These are phyloP conservation scores for Meriones unguiculatus DNA, from an alignment of 2,113 vertebrate species.

Conservation along the genomic window DNA sequence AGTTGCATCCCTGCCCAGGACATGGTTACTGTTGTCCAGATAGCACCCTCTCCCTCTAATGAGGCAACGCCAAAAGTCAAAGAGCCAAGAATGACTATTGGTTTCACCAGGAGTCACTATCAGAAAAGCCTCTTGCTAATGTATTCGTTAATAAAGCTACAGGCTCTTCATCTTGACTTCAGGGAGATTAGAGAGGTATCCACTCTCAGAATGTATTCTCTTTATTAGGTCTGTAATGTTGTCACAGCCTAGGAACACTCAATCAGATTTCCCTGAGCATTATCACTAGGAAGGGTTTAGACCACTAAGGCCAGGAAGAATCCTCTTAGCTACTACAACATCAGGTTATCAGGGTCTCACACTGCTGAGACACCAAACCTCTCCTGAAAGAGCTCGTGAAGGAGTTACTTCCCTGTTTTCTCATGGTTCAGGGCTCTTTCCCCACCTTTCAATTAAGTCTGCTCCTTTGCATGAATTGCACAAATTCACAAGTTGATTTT, in stretches of 20 bases:
- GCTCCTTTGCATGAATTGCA: background rate
- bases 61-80: background rate
- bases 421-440: background rate
- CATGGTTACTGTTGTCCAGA: background rate
- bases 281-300: rapidly evolving
- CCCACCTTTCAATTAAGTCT: background rate
- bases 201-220: background rate
- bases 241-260: background rate
- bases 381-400: background rate
- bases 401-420: background rate
- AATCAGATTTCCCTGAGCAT: background rate
- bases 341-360: background rate
- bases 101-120: background rate
- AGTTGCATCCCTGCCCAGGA: background rate
- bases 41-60: background rate
- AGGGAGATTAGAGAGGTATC: background rate
- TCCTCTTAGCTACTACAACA: background rate
- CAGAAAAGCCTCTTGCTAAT: background rate
- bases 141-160: background rate
- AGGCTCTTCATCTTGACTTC: background rate
- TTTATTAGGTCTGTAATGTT: background rate
- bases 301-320: background rate
- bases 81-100: background rate
- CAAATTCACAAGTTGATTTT: constrained; percentile 2
- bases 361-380: too few species aligned